A percentile compares a stretch with the other conserved stretches of the same genome.
Conservation (phyloP, 2,113 vertebrate species). For the Corythornis cristatus region DNA sequence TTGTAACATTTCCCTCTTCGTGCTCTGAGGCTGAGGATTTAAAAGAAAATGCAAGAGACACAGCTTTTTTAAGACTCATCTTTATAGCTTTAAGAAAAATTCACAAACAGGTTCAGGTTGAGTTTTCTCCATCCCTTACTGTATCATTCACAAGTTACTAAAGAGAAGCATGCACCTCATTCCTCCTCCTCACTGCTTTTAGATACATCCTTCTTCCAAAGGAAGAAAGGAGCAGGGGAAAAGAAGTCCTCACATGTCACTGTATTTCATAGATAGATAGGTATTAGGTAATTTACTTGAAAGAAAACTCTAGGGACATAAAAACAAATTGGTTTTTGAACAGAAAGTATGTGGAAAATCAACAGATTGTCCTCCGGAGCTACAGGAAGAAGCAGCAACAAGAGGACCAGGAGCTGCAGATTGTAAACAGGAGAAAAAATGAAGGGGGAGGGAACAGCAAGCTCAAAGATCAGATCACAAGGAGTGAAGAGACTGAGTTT, state of each 20-base stretch:
- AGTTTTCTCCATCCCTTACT: neutral
- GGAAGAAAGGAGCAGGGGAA: neutral
- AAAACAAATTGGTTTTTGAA: neutral
- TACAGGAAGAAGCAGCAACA: neutral
- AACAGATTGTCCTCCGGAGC: neutral
- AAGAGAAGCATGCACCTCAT: neutral
- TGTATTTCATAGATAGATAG: neutral
- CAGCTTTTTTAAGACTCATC: neutral
- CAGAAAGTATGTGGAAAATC: neutral
- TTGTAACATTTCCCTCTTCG: neutral
- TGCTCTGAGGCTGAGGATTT: neutral
- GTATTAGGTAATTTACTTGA: neutral
- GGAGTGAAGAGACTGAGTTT: rapidly evolving
- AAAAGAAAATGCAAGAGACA: neutral
- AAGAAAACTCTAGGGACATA: neutral
- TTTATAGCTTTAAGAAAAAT: neutral
- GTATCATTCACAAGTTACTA: slow-evolving; percentile 18
- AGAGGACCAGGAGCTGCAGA: neutral
- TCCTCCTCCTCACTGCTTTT: neutral
- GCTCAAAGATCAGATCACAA: neutral
- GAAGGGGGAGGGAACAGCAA: rapidly evolving
- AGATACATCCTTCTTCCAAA: neutral
- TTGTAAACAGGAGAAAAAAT: neutral
- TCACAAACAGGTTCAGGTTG: neutral
- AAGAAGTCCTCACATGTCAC: neutral